Evolutionary conservation across 1,140 invertebrate genomes (phyloP).

Genomic region (Batillaria attramentaria): DNA sequence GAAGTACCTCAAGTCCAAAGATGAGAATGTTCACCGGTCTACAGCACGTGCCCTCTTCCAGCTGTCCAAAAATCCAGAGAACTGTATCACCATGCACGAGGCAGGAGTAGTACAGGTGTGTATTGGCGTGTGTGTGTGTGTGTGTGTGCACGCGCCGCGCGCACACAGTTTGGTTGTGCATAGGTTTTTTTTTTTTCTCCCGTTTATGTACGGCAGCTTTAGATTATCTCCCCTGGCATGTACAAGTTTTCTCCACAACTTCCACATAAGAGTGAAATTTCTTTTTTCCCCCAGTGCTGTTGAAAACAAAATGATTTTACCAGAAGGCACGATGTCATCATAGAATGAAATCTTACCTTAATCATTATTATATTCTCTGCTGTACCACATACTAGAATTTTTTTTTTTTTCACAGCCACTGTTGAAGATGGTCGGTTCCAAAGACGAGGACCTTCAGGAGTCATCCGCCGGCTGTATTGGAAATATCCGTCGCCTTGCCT

Average conservation of each 20-base stretch:
- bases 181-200: background rate
- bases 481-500: constrained; percentile 81
- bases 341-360: too few relatives aligned
- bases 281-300: too few relatives aligned
- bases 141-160: too few relatives aligned
- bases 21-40: constrained; percentile 85
- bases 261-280: background rate
- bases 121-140: background rate
- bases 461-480: constrained; percentile 92
- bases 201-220: too few relatives aligned
- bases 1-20: constrained; percentile 81
- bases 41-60: constrained; percentile 88
- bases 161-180: background rate
- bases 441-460: constrained; percentile 90
- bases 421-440: constrained; percentile 88
- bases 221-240: too few relatives aligned
- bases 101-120: constrained; percentile 81
- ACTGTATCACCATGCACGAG: constrained; percentile 95
- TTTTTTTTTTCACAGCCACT: constrained; percentile 78
- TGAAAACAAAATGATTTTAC: too few relatives aligned
- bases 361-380: too few relatives aligned
- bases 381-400: too few relatives aligned
- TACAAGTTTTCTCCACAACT: background rate
- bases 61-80: constrained; percentile 90
- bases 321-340: too few relatives aligned